Evolutionary conservation across 2,797 vertebrate genomes (phyloP).

Genomic region (Miichthys miiuy): DNA sequence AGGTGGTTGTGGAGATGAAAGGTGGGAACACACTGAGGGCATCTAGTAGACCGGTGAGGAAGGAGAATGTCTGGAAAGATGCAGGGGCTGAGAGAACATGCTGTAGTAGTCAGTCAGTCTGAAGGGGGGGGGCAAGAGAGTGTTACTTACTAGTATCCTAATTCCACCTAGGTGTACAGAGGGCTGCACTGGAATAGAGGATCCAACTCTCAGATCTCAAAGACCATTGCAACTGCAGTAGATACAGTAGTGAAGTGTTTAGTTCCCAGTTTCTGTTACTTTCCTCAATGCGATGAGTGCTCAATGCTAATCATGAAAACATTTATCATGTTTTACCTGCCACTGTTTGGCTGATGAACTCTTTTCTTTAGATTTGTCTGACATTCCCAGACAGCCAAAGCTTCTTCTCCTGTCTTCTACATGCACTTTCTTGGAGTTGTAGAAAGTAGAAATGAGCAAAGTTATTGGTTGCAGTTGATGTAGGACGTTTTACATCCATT

Average conservation of each 20-base stretch:
- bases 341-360: background rate
- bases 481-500: no score
- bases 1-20: background rate
- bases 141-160: background rate
- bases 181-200: background rate
- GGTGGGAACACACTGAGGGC: background rate
- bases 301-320: background rate
- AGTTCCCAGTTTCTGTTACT: background rate
- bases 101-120: no score
- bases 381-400: no score
- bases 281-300: background rate
- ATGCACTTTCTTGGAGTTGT: no score
- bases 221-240: background rate
- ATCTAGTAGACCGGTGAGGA: background rate
- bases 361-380: no score
- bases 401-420: no score
- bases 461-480: no score
- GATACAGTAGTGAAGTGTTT: background rate
- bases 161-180: background rate
- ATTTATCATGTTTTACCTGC: background rate
- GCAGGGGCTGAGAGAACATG: background rate
- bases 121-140: background rate
- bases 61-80: conserved; percentile 5
- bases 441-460: background rate
- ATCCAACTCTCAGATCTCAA: background rate